Conservation (phyloP, 2,888 invertebrate species). For the Drosophila kambysellisi region DNA sequence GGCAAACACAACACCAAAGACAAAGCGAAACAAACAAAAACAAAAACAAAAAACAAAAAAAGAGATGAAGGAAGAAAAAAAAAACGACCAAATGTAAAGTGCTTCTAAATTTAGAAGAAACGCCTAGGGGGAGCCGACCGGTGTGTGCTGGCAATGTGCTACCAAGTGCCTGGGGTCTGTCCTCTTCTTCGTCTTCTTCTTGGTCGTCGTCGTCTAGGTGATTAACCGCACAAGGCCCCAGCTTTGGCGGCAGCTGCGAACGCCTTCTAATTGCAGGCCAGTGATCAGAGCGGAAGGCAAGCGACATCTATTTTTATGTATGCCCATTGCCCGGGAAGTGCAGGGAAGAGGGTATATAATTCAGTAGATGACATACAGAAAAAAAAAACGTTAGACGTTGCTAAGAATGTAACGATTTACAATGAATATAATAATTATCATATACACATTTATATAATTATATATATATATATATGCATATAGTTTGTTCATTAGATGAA, state of each 20-base stretch:
- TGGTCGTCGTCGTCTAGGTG: conserved; percentile 57
- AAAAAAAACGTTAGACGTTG: background rate
- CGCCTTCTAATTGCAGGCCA: conserved; percentile 66
- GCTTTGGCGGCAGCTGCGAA: conserved; percentile 29
- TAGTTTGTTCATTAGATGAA: background rate
- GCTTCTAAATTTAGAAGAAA: conserved; percentile 74
- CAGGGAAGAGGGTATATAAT: conserved; percentile 18
- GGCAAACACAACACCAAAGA: conserved; percentile 34
- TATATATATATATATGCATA: background rate
- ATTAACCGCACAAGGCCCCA: conserved; percentile 67
- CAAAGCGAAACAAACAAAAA: conserved; percentile 12
- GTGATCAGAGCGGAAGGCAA: conserved; percentile 35
- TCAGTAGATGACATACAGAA: conserved; percentile 21
- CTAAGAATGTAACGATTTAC: no score
- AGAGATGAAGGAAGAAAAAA: conserved; percentile 4
- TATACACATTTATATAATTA: no score
- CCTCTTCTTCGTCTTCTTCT: conserved; percentile 4
- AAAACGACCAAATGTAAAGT: conserved; percentile 62
- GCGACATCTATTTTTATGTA: conserved; percentile 68
- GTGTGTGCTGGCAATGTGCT: conserved; percentile 5
- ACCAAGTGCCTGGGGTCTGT: conserved; percentile 41
- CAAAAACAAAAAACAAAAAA: conserved; percentile 5
- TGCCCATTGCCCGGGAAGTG: conserved; percentile 19
- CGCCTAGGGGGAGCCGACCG: conserved; percentile 41
- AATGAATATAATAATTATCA: no score